Evolutionary conservation across 2,797 vertebrate species (phyloP).

Genomic region (Otolemur crassicaudatus): DNA sequence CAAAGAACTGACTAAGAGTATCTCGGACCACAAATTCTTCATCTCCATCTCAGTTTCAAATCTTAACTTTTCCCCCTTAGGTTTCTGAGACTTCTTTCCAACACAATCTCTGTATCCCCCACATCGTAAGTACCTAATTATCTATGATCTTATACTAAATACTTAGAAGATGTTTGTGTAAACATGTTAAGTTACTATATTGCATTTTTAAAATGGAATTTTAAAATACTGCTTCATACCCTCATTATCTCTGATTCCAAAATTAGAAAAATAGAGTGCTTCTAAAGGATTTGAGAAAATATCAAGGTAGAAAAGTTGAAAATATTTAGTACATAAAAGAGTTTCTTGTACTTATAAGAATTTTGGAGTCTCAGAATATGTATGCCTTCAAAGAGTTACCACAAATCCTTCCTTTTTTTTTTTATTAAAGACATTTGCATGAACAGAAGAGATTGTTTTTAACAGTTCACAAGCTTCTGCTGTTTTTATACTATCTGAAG

Average conservation of each 20-base stretch:
- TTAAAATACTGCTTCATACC: background rate
- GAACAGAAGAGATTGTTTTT: constrained; percentile 60
- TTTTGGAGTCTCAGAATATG: background rate
- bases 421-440: constrained; percentile 73
- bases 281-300: background rate
- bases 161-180: background rate
- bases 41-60: background rate
- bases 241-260: background rate
- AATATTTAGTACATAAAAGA: background rate
- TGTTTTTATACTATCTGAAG: constrained; percentile 79
- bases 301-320: background rate
- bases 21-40: background rate
- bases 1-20: background rate
- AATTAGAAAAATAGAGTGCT: background rate
- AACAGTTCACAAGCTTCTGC: constrained; percentile 74
- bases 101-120: too few relatives aligned
- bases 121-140: background rate
- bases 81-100: background rate
- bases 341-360: background rate
- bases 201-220: background rate
- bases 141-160: background rate
- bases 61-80: background rate
- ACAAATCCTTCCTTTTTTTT: background rate
- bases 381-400: constrained; percentile 50
- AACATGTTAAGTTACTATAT: background rate